Evolutionary conservation across 2,797 vertebrate species (phyloP).

Genomic region (Bovichtus diacanthus): DNA sequence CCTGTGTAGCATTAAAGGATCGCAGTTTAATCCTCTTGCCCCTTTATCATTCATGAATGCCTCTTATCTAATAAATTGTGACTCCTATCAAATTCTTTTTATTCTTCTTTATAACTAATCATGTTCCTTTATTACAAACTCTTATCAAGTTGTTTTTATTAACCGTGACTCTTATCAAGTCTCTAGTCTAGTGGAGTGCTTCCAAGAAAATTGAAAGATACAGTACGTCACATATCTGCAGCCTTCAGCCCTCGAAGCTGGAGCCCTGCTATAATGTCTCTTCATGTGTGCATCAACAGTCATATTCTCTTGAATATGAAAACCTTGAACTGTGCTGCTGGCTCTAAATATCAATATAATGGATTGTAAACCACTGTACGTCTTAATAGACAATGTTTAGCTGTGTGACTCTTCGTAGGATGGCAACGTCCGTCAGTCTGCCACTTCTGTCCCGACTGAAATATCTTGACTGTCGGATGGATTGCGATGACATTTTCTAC

Average conservation of each 20-base stretch:
- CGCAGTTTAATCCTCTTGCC: slow-evolving; percentile 47
- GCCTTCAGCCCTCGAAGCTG: slow-evolving; percentile 26
- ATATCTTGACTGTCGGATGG: neutral
- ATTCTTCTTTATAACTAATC: slow-evolving; percentile 44
- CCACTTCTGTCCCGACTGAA: neutral
- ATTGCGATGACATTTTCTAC: neutral
- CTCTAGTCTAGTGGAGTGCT: slow-evolving; percentile 27
- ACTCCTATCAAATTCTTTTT: slow-evolving; percentile 41
- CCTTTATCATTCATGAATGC: slow-evolving; percentile 51
- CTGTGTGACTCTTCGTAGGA: neutral
- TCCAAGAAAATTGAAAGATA: slow-evolving; percentile 59
- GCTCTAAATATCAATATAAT: neutral
- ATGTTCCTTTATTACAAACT: slow-evolving; percentile 48
- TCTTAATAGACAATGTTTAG: neutral
- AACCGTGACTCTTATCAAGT: slow-evolving; percentile 54
- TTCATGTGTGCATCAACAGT: slow-evolving; percentile 30
- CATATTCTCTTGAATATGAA: slow-evolving; percentile 12
- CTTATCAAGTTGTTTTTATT: slow-evolving; percentile 61
- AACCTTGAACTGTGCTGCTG: slow-evolving; percentile 1
- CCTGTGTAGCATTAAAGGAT: neutral
- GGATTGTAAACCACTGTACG: neutral
- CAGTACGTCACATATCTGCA: slow-evolving; percentile 43
- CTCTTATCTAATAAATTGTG: slow-evolving; percentile 52
- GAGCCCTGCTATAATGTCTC: slow-evolving; percentile 14
- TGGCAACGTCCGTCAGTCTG: neutral